phyloP scores from a whole-genome alignment of 2,888 invertebrate genomes.

The Nemoura dubitans region DNA sequence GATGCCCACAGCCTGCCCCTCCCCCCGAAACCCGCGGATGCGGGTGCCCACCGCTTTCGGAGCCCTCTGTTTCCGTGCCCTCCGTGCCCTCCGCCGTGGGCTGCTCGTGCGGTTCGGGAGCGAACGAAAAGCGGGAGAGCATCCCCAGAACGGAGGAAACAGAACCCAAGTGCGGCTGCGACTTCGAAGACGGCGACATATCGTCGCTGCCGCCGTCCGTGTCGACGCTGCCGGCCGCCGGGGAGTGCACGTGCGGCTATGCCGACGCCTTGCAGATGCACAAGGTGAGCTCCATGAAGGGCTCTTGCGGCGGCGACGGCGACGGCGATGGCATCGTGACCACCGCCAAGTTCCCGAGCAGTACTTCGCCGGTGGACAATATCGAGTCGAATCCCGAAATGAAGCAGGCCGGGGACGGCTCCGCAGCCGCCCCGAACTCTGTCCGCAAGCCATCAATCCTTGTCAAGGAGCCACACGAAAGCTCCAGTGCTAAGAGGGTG shows the following conservation, averaged over 20 bases:
- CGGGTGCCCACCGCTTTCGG: no score
- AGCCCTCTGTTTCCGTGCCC: not conserved
- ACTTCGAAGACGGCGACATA: not conserved
- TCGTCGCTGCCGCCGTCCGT: not conserved
- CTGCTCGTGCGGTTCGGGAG: not conserved
- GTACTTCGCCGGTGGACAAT: not conserved
- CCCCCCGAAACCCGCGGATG: no score
- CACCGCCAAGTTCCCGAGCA: not conserved
- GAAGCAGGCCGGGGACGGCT: not conserved
- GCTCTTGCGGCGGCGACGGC: conserved; percentile 7
- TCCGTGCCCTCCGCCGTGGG: not conserved
- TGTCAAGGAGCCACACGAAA: not conserved
- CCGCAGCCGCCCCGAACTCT: not conserved
- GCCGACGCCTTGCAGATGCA: not conserved
- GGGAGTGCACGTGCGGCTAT: not conserved
- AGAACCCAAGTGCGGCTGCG: not conserved
- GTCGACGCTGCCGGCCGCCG: not conserved
- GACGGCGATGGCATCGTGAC: not conserved
- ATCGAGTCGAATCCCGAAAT: conserved; percentile 1
- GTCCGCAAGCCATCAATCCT: not conserved
- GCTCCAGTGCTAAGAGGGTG: not conserved
- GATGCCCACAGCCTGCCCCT: no score
- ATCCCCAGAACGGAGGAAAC: not conserved
- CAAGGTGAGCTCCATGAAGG: no score
- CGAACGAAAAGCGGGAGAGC: not conserved